A percentile compares a stretch with the other conserved stretches of the same genome.
Conservation (phyloP, 2,888 invertebrate genomes). For the Volucella bombylans region DNA sequence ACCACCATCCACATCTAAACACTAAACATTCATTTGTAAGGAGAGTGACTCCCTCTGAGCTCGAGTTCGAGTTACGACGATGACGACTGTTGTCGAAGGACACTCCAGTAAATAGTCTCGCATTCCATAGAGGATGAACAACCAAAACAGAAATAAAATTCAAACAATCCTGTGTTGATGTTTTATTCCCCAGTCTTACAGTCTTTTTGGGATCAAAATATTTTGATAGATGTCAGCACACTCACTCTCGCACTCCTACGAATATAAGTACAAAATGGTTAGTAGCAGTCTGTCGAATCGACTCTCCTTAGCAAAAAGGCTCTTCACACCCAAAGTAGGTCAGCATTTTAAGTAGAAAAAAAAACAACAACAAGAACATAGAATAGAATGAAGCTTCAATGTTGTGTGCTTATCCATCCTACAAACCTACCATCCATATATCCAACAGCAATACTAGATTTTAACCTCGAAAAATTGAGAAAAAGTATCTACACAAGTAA, state of each 20-base stretch:
- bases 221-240: conserved; percentile 29
- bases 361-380: too few relatives aligned
- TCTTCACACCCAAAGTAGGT: conserved; percentile 44
- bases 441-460: conserved; percentile 21
- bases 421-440: background rate
- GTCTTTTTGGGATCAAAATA: conserved; percentile 45
- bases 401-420: conserved; percentile 33
- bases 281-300: background rate
- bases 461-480: conserved; percentile 44
- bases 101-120: conserved; percentile 15
- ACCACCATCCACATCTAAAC: background rate
- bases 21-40: background rate
- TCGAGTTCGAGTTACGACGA: too few relatives aligned
- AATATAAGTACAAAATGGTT: background rate
- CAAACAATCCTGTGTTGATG: conserved; percentile 14
- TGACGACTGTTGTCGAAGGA: background rate
- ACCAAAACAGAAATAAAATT: conserved; percentile 18
- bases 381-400: conserved; percentile 22
- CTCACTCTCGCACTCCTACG: too few relatives aligned
- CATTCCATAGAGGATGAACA: background rate
- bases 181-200: conserved; percentile 31
- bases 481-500: background rate
- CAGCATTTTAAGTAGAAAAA: conserved; percentile 34
- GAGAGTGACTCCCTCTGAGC: conserved; percentile 8
- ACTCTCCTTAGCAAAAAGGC: background rate